Evolutionary conservation across 2,888 invertebrate genomes (phyloP).

Genomic region (Nymphalis polychloros): DNA sequence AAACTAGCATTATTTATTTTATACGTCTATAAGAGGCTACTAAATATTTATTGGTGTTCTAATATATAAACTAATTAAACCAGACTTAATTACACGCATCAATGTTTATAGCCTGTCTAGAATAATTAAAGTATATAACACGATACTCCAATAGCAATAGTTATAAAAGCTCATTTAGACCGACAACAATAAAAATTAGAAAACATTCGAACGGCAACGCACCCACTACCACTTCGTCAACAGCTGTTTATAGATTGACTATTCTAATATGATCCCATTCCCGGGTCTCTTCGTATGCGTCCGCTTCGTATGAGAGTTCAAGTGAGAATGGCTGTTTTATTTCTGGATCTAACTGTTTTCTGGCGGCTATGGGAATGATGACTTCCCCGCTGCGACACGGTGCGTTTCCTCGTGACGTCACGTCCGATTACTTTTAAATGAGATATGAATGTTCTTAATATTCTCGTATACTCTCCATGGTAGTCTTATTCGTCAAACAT

Average conservation of each 20-base stretch:
- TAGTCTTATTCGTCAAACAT: not conserved
- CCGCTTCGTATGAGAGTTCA: constrained; percentile 3
- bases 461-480: not conserved
- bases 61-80: constrained; percentile 2
- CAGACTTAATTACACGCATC: not conserved
- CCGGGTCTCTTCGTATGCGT: constrained; percentile 24
- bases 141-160: constrained; percentile 5
- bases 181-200: constrained; percentile 39
- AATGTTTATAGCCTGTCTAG: not conserved
- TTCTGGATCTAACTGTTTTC: constrained; percentile 59
- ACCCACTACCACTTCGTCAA: constrained; percentile 62
- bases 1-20: too few species aligned
- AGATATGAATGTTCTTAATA: constrained; percentile 5
- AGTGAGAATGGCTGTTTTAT: constrained; percentile 47
- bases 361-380: constrained; percentile 71
- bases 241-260: constrained; percentile 74
- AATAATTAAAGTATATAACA: constrained; percentile 6
- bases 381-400: constrained; percentile 68
- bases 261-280: constrained; percentile 49
- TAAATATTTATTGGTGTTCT: too few species aligned
- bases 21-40: too few species aligned
- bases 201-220: constrained; percentile 56
- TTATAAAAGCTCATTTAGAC: constrained; percentile 21
- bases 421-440: constrained; percentile 50
- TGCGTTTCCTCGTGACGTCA: constrained; percentile 73